Evolutionary conservation across 2,797 vertebrate genomes (phyloP).

Genomic region (Apogon talboti): DNA sequence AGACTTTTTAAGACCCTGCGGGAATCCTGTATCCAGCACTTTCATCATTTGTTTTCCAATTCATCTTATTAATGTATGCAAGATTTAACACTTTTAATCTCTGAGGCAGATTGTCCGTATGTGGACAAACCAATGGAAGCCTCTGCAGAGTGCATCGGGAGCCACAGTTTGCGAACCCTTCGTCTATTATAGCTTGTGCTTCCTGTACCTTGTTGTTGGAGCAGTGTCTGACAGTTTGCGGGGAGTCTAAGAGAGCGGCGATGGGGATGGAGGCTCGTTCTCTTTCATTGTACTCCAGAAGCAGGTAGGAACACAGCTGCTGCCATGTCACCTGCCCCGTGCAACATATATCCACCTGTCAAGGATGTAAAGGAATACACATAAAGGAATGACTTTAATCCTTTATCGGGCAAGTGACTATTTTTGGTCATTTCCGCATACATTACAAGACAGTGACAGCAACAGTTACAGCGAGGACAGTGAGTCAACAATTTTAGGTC

Average conservation of each 20-base stretch:
- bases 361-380: not conserved
- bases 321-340: slow-evolving; percentile 66
- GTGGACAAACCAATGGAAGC: no score
- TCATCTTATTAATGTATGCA: no score
- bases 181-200: not conserved
- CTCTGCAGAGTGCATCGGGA: no score
- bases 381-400: no score
- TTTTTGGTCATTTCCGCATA: no score
- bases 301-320: slow-evolving; percentile 72
- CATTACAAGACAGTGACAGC: no score
- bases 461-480: not conserved
- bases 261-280: slow-evolving; percentile 40
- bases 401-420: no score
- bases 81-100: no score
- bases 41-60: no score
- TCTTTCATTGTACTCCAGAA: slow-evolving; percentile 73
- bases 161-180: not conserved
- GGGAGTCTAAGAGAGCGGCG: slow-evolving; percentile 52
- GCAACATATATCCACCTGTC: slow-evolving; percentile 68
- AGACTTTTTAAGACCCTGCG: no score
- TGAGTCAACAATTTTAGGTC: not conserved
- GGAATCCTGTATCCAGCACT: no score
- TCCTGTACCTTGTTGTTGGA: slow-evolving; percentile 68
- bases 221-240: slow-evolving; percentile 64
- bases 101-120: no score